A percentile compares a stretch with the other conserved stretches of the same genome.
Evolutionary conservation across 2,113 vertebrate genomes (phyloP).

Genomic region (Sprattus sprattus): DNA sequence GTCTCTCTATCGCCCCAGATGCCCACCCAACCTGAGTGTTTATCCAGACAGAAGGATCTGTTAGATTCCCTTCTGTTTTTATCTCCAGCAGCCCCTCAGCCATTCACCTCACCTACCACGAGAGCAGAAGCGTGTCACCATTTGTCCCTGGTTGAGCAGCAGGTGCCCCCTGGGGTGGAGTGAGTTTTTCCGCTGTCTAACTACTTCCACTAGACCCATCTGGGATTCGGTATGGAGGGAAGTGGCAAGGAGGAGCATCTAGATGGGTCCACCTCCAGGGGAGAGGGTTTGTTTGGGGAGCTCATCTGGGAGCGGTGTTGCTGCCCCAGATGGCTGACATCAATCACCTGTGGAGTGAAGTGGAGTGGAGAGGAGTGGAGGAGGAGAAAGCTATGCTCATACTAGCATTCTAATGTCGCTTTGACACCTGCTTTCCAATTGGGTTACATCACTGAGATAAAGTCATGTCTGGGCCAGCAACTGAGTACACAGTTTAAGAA

Average conservation of each 20-base stretch:
- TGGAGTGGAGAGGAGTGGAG: neutral
- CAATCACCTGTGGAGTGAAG: neutral
- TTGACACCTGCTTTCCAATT: neutral
- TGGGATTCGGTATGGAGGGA: slow-evolving; percentile 51
- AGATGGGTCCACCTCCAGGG: neutral
- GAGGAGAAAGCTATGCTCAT: neutral
- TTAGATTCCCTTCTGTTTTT: slow-evolving; percentile 48
- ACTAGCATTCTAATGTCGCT: neutral
- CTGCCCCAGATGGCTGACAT: neutral
- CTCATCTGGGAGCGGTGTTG: neutral
- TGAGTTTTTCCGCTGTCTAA: neutral
- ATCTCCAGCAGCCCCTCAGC: slow-evolving; percentile 58
- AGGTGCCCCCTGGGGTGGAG: slow-evolving; percentile 58
- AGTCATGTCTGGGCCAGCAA: neutral
- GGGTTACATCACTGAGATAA: neutral
- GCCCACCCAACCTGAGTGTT: neutral
- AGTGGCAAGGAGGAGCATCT: neutral
- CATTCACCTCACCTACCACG: slow-evolving; percentile 61
- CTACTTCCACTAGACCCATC: slow-evolving; percentile 62
- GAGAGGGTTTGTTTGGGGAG: neutral
- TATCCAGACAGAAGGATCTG: neutral
- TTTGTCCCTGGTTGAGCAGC: slow-evolving; percentile 73
- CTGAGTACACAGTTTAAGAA: neutral
- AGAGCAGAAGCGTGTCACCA: slow-evolving; percentile 71
- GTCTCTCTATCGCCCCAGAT: neutral